A percentile compares a stretch with the other conserved stretches of the same genome.
Conservation (phyloP, 2,888 invertebrate genomes). For the Cheilosia soror region DNA sequence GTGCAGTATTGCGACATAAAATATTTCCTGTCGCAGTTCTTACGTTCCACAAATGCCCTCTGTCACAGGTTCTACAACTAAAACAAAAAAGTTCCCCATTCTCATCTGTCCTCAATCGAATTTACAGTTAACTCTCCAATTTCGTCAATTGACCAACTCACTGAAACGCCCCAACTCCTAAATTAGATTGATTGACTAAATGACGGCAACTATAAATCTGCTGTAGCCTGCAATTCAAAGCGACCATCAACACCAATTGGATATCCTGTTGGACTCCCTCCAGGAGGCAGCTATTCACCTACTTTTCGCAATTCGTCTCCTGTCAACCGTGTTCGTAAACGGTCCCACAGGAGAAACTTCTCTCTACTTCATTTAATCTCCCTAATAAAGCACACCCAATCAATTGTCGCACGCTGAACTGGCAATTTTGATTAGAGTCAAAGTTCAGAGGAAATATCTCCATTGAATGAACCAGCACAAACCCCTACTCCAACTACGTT, state of each 20-base stretch:
- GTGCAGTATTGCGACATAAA: too few relatives aligned
- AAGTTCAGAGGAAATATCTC: constrained; percentile 70
- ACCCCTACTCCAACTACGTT: background rate
- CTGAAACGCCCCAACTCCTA: background rate
- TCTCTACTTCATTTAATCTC: constrained; percentile 49
- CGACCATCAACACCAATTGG: constrained; percentile 28
- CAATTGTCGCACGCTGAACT: constrained; percentile 71
- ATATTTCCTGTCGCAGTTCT: too few relatives aligned
- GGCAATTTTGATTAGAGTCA: constrained; percentile 72
- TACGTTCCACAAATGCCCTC: too few relatives aligned
- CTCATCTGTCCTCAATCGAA: background rate
- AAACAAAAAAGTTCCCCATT: background rate
- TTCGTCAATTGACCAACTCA: background rate
- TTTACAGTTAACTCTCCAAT: background rate
- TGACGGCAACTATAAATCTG: constrained; percentile 48
- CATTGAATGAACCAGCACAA: constrained; percentile 26
- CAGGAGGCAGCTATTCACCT: constrained; percentile 46
- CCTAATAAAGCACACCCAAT: constrained; percentile 72
- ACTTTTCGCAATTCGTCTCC: constrained; percentile 49
- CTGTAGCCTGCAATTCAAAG: constrained; percentile 31
- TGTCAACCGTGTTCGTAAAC: constrained; percentile 46
- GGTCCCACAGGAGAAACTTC: constrained; percentile 7
- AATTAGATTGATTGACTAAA: constrained; percentile 33
- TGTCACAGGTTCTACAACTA: background rate
- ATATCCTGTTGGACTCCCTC: background rate